A percentile compares a stretch with the other conserved stretches of the same genome.
phyloP scores from a whole-genome alignment of 2,888 invertebrate genomes.

The Microctonus aethiopoides region DNA sequence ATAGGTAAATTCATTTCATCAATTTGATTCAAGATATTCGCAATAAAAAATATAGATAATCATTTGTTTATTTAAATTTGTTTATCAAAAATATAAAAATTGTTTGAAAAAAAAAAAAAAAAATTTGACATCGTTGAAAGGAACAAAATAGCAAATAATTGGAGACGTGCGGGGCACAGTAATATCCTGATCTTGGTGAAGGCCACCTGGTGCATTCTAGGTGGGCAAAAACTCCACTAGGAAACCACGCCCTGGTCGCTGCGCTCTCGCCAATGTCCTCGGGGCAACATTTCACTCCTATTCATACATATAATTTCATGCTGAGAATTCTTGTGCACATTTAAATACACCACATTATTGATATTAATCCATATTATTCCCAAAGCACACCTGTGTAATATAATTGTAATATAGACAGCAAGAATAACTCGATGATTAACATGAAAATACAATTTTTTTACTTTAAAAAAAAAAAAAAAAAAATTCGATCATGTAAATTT shows the following conservation, averaged over 20 bases:
- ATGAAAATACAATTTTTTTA: no score
- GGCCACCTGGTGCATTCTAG: constrained; percentile 64
- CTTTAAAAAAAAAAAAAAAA: no score
- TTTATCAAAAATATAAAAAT: background rate
- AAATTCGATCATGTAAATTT: no score
- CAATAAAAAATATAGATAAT: no score
- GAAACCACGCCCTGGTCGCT: constrained; percentile 62
- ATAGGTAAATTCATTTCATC: background rate
- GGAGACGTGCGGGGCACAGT: constrained; percentile 25
- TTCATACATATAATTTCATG: constrained; percentile 6
- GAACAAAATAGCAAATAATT: background rate
- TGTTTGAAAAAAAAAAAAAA: background rate
- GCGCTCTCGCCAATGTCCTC: constrained; percentile 55
- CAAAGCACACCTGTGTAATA: background rate
- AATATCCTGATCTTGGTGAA: constrained; percentile 63
- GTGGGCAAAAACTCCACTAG: constrained; percentile 61
- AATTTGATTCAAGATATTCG: no score
- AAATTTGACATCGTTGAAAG: background rate
- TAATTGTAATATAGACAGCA: no score
- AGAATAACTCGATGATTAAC: no score
- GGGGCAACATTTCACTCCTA: constrained; percentile 56
- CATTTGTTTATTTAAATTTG: no score
- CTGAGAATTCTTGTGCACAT: background rate
- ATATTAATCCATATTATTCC: background rate
- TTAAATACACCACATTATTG: background rate